Conservation (phyloP, 2,113 vertebrate species). For the Nyctibius bracteatus region DNA sequence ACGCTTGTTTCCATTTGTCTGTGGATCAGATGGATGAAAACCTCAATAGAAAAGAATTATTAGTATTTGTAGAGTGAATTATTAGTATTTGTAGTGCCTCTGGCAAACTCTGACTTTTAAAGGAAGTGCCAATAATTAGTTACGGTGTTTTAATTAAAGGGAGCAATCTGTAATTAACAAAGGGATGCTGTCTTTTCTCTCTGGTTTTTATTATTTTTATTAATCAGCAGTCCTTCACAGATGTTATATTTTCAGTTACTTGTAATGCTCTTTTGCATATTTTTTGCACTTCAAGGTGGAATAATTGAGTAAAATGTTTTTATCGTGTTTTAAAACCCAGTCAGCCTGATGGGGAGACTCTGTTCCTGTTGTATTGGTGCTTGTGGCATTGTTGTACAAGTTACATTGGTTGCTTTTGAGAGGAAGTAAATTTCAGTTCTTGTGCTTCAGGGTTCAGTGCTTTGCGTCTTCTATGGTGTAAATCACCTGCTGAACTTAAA, state of each 20-base stretch:
- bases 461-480: background rate
- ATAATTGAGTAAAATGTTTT: background rate
- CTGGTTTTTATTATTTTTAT: background rate
- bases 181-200: background rate
- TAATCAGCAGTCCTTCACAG: background rate
- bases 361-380: background rate
- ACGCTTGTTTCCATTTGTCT: background rate
- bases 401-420: background rate
- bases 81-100: conserved; percentile 3
- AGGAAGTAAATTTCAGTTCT: background rate
- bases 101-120: conserved; percentile 5
- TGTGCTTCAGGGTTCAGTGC: background rate
- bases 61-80: background rate
- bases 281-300: background rate
- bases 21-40: background rate
- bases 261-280: background rate
- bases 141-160: conserved; percentile 31
- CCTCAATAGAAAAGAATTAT: background rate
- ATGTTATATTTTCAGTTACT: background rate
- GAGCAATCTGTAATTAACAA: conserved; percentile 4
- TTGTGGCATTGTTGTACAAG: background rate
- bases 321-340: background rate
- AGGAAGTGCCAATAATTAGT: background rate
- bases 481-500: background rate
- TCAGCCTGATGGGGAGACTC: background rate